Evolutionary conservation across 2,888 invertebrate genomes (phyloP), one percentile per base, ranked within the genome.

Genomic region (Stenurella melanura): DNA sequence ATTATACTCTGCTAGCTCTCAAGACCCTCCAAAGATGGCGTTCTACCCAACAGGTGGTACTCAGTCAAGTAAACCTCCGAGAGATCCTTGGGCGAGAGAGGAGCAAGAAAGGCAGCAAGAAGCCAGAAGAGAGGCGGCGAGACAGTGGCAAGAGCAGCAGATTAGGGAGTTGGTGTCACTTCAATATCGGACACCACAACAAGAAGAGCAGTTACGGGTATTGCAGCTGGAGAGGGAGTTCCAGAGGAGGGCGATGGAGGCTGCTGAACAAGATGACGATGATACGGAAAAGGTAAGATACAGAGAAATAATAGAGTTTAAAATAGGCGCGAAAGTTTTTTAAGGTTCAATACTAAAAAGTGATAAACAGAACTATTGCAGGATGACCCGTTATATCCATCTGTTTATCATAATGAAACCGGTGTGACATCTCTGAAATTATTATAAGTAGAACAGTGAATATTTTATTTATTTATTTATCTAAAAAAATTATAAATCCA

Each of bases 21-120:
- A 93, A 83, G 95, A 95, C 88, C 94, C 94, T 15, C 94, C 94
- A 0, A 93, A 94, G 84, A 94, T 95, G 85, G 93, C 93, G 34
- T 94, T 94, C 87, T 93, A 94, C 89, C 92, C 93, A 12, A 90
- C 91, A 2, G 68, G 76, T 11, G 76, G 75, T 56, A 42, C 73
- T 34, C 71, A 71, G 7, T 74, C 70, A 1, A 82, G 70, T 38
- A 85, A 85, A 78, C 86, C 88, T 89, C 91, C 87, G 0, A 91
- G 93, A 84, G 96, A 96, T 91, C 97, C 97, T 0, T 98, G 98
- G 98, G 96, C 97, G 86, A 92, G 97, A 30, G 98, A 98, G 90
- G 97, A 97, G 89, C 94, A 95, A 84, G 98, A 98, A 90, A 81
- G 92, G 90, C 95, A 95, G 86, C 91, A 92, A 84, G 94, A 94